Evolutionary conservation across 1,140 invertebrate genomes (phyloP), one percentile per base, ranked within the genome.

Genomic region (Lutraria rhynchaena): DNA sequence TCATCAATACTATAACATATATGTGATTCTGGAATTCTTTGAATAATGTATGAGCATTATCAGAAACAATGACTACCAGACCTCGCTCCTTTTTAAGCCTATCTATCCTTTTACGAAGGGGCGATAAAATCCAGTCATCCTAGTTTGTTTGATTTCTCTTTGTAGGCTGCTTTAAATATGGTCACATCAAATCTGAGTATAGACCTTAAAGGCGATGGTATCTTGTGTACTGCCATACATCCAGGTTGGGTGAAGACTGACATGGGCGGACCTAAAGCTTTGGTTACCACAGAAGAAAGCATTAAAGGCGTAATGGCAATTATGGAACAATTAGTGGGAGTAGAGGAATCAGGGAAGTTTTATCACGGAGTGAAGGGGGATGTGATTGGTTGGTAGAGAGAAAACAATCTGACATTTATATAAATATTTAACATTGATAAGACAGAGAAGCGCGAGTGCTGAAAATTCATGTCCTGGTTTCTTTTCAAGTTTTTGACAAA

Each of bases 191-290:
- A 95, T 3, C 94, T 98, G 94, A 96, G 96, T 85, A 89, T 96
- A 13, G 97, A 98, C 92, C 93, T 98, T 29, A 95, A 95, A 87
- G 93, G 94, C 35, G 94, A 95, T 85, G 94, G 95, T 51, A 97
- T 99, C 74, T 86, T 97, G 3, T 95, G 95, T 0, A 93, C 95
- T 0, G 94, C 94, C 60, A 87, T 98, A 57, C 97, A 98, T 93
- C 97, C 97, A 0, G 97, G 97, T 0, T 98, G 97, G 97, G 96
- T 98, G 0, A 95, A 95, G 86, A 98, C 97, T 0, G 95, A 96
- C 73, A 96, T 98, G 96, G 97, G 97, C 5, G 96, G 96, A 13
- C 90, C 92, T 57, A 95, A 95, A 85, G 97, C 97, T 9, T 31
- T 49, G 11, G 19, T 78, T 9, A n/a, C n/a, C 2, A 57, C 63